phyloP scores from a whole-genome alignment of 2,888 invertebrate species.

The Parasteatoda lunata region DNA sequence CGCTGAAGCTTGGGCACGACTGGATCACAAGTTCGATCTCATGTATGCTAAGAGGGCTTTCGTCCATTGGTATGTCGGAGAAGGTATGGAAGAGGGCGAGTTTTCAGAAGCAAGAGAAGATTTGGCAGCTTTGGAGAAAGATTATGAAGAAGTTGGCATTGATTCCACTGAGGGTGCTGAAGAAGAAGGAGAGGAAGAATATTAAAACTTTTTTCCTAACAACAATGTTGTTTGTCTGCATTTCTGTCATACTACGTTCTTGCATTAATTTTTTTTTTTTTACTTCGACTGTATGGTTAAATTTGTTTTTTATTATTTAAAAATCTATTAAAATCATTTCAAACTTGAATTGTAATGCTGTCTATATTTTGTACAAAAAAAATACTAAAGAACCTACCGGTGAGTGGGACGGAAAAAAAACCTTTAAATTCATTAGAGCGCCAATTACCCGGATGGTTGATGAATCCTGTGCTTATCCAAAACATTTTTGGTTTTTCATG shows the following conservation, averaged over 20 bases:
- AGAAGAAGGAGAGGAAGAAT: conserved; percentile 69
- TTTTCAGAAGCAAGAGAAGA: conserved; percentile 76
- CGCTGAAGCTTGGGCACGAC: conserved; percentile 87
- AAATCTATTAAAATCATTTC: conserved; percentile 14
- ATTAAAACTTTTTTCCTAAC: conserved; percentile 14
- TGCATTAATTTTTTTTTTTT: conserved; percentile 1
- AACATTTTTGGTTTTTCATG: too few relatives aligned
- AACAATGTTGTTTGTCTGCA: not conserved
- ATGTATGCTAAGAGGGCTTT: conserved; percentile 90
- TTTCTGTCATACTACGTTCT: conserved; percentile 1
- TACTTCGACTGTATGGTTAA: not conserved
- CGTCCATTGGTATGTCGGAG: conserved; percentile 85
- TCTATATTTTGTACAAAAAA: too few relatives aligned
- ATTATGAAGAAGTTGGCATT: conserved; percentile 75
- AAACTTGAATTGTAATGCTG: not conserved
- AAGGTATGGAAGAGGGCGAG: conserved; percentile 74
- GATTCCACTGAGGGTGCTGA: conserved; percentile 71
- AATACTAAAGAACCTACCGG: too few relatives aligned
- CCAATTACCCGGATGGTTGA: too few relatives aligned
- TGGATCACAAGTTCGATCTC: conserved; percentile 85
- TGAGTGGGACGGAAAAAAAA: too few relatives aligned
- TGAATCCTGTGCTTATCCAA: too few relatives aligned
- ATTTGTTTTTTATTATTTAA: conserved; percentile 1
- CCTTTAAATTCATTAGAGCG: too few relatives aligned
- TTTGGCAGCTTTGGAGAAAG: conserved; percentile 77